Conservation (phyloP, 2,797 vertebrate genomes). For the Pogonophryne albipinna region DNA sequence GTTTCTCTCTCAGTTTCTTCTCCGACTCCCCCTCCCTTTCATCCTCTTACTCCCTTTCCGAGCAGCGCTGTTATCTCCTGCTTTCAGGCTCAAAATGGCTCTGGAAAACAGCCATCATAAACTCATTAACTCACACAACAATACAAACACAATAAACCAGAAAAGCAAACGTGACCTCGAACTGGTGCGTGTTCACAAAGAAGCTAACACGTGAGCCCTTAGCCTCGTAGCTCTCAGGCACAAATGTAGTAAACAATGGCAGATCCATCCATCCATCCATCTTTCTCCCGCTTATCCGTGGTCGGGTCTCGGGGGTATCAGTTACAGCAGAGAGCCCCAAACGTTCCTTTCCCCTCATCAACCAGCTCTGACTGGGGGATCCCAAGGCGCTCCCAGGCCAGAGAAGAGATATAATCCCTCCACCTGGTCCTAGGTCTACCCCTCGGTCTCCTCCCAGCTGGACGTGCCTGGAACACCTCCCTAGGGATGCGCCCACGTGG, state of each 20-base stretch:
- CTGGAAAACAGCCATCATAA: constrained; percentile 50
- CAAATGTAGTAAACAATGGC: not conserved
- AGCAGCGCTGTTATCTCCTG: constrained; percentile 61
- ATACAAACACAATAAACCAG: constrained; percentile 35
- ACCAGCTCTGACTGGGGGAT: no score
- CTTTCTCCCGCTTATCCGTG: no score
- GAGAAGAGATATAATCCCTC: no score
- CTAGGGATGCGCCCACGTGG: no score
- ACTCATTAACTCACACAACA: not conserved
- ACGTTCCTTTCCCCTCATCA: no score
- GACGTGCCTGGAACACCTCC: no score
- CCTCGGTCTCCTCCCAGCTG: no score
- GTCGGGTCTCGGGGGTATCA: no score
- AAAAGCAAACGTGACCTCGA: constrained; percentile 12
- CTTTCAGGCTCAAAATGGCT: constrained; percentile 65
- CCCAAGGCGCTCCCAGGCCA: no score
- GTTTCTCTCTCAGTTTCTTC: constrained; percentile 25
- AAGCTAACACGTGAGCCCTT: not conserved
- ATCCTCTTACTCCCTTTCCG: constrained; percentile 48
- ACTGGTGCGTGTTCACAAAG: constrained; percentile 3
- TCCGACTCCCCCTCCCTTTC: constrained; percentile 33
- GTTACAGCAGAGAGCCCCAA: no score
- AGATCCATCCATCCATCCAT: no score
- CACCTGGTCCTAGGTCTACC: no score
- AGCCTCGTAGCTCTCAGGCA: not conserved